Evolutionary conservation across 2,888 invertebrate species (phyloP).

Genomic region (Drosophila demipolita): DNA sequence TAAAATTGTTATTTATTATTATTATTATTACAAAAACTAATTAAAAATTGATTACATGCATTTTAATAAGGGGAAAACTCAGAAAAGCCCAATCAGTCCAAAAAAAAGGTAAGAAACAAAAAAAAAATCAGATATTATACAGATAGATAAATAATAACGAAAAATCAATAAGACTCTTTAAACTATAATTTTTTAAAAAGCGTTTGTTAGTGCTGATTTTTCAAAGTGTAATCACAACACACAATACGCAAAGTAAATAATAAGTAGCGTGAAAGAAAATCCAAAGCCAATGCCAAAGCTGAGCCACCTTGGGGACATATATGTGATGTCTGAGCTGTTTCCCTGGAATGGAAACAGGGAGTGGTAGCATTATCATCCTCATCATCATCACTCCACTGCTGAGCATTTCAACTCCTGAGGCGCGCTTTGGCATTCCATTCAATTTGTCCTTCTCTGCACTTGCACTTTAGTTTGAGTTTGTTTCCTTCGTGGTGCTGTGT

Average conservation of each 20-base stretch:
- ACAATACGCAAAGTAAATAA: constrained; percentile 53
- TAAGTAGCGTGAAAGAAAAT: constrained; percentile 42
- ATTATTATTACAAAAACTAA: background rate
- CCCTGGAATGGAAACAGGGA: constrained; percentile 10
- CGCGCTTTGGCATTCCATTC: constrained; percentile 38
- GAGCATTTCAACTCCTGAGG: constrained; percentile 32
- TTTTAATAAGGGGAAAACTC: too few relatives aligned
- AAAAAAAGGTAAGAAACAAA: too few relatives aligned
- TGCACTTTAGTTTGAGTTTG: constrained; percentile 46
- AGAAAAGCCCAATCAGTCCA: background rate
- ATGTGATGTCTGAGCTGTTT: constrained; percentile 40
- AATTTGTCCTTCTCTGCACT: constrained; percentile 52
- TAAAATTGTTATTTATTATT: background rate
- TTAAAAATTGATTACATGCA: background rate
- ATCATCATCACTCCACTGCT: constrained; percentile 12
- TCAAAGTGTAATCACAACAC: constrained; percentile 16
- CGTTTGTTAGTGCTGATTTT: background rate
- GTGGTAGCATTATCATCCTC: constrained; percentile 1
- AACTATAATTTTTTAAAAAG: background rate
- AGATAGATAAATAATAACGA: too few relatives aligned
- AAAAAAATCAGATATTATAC: too few relatives aligned
- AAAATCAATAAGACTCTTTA: background rate
- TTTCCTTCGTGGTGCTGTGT: constrained; percentile 34
- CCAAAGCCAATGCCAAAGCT: constrained; percentile 41
- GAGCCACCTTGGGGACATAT: constrained; percentile 52